Percentiles rank a stretch among this genome's conserved stretches.
These are phyloP conservation scores for Trachops cirrhosus DNA, from an alignment of 2,797 vertebrate species.

Conservation along the genomic window DNA sequence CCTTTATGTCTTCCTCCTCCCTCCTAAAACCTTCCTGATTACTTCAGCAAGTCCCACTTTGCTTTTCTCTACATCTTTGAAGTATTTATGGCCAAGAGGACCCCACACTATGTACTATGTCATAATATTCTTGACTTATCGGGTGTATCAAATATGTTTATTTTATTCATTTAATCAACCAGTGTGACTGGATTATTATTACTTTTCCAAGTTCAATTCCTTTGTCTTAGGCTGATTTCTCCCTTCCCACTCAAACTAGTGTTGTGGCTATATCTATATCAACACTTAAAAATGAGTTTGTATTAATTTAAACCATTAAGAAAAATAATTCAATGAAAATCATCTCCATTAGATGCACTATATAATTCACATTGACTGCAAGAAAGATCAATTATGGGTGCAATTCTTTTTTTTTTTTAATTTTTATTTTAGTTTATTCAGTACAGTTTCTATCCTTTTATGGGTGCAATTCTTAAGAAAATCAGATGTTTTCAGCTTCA, in stretches of 20 bases:
- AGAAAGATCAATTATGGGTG: background rate
- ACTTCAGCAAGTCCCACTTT: background rate
- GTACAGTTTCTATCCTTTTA: no score
- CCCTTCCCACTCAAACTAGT: background rate
- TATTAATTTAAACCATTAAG: slow-evolving; percentile 19
- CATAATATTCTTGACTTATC: background rate
- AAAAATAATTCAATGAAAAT: slow-evolving; percentile 35
- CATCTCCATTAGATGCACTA: background rate
- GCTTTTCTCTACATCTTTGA: background rate
- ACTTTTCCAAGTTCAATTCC: background rate
- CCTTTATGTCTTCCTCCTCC: background rate
- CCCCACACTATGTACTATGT: background rate
- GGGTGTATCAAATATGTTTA: background rate
- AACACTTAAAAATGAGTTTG: background rate
- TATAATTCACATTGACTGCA: background rate
- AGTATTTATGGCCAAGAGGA: background rate
- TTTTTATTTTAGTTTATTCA: no score
- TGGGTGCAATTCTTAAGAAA: background rate
- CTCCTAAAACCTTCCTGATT: background rate
- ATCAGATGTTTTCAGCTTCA: background rate
- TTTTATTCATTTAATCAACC: background rate
- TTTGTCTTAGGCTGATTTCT: background rate
- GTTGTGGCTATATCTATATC: background rate
- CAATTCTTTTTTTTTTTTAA: no score
- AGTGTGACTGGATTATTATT: background rate